Evolutionary conservation across 1,140 invertebrate species (phyloP), one percentile per base, ranked within the genome.

Genomic region (Ostrea edulis): DNA sequence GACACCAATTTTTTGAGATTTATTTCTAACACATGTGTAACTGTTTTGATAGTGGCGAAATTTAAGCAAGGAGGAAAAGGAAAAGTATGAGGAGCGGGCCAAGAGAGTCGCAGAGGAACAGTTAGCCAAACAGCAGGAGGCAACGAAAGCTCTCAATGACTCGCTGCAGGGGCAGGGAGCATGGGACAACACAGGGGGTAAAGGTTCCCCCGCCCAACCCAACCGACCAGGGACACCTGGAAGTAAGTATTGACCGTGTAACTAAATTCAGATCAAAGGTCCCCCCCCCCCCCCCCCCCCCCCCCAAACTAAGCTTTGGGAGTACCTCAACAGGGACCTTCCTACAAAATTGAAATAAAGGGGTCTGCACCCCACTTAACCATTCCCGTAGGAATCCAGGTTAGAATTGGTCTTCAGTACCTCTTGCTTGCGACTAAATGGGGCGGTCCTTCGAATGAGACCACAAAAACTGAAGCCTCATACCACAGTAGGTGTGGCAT

Each of bases 61-160:
- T 89, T 95, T 99, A 87, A 96, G 97, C 0, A 96, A 97, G 3
- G 96, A 96, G 87, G 98, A 98, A 88, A 99, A 99, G 94, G 97
- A 98, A 93, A 96, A 96, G 58, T 99, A 98, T 96, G 99, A 99
- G 95, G 93, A 94, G 65, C 92, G 92, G 53, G 94, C 94, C 20
- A 93, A 92, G 87, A 92, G 89, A 55, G 92, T 94, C 14, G 93
- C 93, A 8, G 93, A 93, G 52, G 93, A 94, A 44, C 92, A 94
- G 84, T 90, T 89, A 17, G 93, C 93, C 52, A 94, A 94, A 83
- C 93, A 94, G 85, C 90, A 92, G 82, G 94, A 93, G 77, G 93
- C 94, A 20, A 93, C 93, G 44, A 86, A 90, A 53, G 93, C 93
- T 0, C 91, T 94, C 55, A 94, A 94, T 85, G 92, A 94, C 29